These are phyloP conservation scores for Frankliniella intonsa DNA, from an alignment of 2,888 invertebrate species.

Conservation along the genomic window DNA sequence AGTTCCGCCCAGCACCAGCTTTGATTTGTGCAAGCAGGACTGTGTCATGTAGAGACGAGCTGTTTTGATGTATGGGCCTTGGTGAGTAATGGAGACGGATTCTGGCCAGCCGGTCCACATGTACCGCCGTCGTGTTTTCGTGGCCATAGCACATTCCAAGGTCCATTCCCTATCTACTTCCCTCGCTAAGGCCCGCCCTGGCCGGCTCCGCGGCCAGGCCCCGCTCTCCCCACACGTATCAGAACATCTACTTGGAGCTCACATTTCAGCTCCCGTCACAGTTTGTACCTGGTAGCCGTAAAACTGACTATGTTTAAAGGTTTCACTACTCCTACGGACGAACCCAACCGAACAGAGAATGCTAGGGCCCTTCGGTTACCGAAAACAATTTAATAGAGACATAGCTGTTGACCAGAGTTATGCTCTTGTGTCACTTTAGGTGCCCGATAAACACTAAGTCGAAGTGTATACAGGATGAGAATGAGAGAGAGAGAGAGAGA, in stretches of 20 bases:
- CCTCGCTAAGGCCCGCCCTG: background rate
- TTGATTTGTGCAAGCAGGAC: background rate
- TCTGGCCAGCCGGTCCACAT: background rate
- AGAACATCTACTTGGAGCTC: background rate
- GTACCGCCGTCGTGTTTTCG: background rate
- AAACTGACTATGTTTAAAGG: slow-evolving; percentile 7
- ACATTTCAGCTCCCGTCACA: slow-evolving; percentile 11
- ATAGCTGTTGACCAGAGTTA: background rate
- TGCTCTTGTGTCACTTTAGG: background rate
- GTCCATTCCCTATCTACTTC: background rate
- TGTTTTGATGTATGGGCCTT: background rate
- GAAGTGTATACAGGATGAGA: background rate
- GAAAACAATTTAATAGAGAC: background rate
- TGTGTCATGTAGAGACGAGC: background rate
- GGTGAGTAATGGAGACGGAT: background rate
- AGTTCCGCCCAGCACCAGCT: background rate
- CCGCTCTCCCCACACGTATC: background rate
- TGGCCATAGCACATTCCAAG: background rate
- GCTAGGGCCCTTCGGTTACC: background rate
- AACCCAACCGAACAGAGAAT: background rate
- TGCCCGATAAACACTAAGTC: background rate
- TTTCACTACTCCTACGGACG: background rate
- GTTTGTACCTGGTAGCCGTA: slow-evolving; percentile 11
- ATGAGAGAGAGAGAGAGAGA: background rate
- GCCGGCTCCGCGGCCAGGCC: background rate